Conservation (phyloP, 2,888 invertebrate species). For the Entomobrya proxima region DNA sequence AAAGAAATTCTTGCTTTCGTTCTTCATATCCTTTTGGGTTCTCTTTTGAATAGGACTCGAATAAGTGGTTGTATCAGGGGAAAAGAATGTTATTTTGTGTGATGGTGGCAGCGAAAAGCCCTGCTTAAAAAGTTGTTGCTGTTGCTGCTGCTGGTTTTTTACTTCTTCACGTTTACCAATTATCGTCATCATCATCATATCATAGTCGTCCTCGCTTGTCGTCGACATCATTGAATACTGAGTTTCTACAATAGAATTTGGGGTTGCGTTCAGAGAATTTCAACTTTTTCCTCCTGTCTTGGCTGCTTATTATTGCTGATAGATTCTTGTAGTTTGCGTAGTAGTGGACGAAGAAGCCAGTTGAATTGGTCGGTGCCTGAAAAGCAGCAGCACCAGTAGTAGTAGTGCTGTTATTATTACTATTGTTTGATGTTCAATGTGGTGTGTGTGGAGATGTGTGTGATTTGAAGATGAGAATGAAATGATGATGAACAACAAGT, state of each 20-base stretch:
- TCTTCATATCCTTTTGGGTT: constrained; percentile 34
- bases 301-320: not conserved
- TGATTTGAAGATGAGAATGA: constrained; percentile 39
- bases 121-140: constrained; percentile 31
- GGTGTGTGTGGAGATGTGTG: constrained; percentile 12
- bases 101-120: constrained; percentile 33
- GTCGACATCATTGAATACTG: constrained; percentile 56
- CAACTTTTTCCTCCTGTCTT: constrained; percentile 15
- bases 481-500: constrained; percentile 59
- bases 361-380: not conserved
- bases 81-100: constrained; percentile 47
- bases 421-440: constrained; percentile 40
- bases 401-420: constrained; percentile 50
- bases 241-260: constrained; percentile 42
- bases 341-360: not conserved
- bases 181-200: constrained; percentile 36
- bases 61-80: constrained; percentile 32
- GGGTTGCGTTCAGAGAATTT: not conserved
- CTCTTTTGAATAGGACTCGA: constrained; percentile 35
- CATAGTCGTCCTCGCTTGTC: constrained; percentile 10
- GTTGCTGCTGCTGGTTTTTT: constrained; percentile 54
- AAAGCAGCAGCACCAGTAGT: not conserved
- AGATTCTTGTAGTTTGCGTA: constrained; percentile 24
- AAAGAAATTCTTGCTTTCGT: constrained; percentile 52
- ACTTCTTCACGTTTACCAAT: constrained; percentile 53